Percentiles rank a stretch among this genome's conserved stretches.
Evolutionary conservation across 2,113 vertebrate species (phyloP).

Genomic region (Myotis lucifugus): DNA sequence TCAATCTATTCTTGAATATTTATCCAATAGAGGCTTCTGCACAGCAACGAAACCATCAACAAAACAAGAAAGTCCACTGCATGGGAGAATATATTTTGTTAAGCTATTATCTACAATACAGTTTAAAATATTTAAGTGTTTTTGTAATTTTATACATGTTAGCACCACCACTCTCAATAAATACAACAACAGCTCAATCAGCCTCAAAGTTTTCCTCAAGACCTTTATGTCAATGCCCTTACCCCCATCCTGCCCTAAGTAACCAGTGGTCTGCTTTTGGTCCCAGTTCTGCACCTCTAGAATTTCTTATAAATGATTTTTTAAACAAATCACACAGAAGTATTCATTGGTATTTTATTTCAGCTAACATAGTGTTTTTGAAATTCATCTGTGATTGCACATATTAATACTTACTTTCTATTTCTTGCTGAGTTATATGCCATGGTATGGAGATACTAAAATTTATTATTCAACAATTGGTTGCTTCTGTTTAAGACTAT

Average conservation of each 20-base stretch:
- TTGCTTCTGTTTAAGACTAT: neutral
- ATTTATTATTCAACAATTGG: neutral
- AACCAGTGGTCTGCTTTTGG: neutral
- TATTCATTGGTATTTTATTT: neutral
- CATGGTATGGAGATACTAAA: neutral
- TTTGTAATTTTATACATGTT: neutral
- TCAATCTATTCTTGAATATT: neutral
- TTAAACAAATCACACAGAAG: neutral
- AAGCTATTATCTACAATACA: neutral
- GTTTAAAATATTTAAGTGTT: neutral
- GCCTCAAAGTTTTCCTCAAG: neutral
- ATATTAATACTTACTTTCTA: neutral
- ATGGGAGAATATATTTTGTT: neutral
- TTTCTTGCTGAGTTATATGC: neutral
- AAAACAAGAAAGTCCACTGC: no score
- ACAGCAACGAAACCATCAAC: no score
- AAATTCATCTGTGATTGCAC: neutral
- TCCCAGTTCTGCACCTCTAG: neutral
- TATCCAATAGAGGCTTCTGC: no score
- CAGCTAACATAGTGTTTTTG: neutral
- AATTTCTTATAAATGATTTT: neutral
- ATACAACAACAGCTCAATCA: neutral
- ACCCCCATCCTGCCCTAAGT: neutral
- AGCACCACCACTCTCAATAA: neutral
- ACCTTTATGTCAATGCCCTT: accelerated